Percentiles rank a stretch among this genome's conserved stretches.
phyloP scores from a whole-genome alignment of 2,888 invertebrate genomes.

The Epirrhoe tristata region DNA sequence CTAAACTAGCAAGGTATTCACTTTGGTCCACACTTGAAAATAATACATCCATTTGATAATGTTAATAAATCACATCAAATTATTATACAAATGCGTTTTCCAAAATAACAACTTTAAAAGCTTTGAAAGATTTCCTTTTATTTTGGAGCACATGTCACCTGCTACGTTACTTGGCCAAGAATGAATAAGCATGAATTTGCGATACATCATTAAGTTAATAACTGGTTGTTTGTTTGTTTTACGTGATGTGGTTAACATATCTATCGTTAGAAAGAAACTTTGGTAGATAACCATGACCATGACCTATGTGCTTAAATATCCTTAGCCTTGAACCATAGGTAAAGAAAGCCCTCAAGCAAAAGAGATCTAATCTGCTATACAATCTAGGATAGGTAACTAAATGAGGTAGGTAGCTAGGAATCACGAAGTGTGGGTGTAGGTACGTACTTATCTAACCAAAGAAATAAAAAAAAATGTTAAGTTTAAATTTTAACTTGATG shows the following conservation, averaged over 20 bases:
- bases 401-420: background rate
- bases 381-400: too few species aligned
- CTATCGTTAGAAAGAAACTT: background rate
- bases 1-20: conserved; percentile 19
- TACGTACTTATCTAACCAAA: too few species aligned
- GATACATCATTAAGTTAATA: conserved; percentile 58
- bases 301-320: background rate
- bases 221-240: conserved; percentile 58
- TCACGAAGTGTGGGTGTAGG: too few species aligned
- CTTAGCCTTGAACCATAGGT: background rate
- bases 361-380: too few species aligned
- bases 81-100: background rate
- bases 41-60: conserved; percentile 54
- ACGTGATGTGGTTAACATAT: conserved; percentile 68
- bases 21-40: conserved; percentile 50
- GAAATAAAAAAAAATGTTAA: too few species aligned
- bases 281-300: background rate
- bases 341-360: background rate
- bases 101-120: background rate
- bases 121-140: background rate
- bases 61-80: background rate
- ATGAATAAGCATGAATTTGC: conserved; percentile 64
- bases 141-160: conserved; percentile 60
- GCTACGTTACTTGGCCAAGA: conserved; percentile 57
- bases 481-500: too few species aligned